phyloP scores from a whole-genome alignment of 2,888 invertebrate genomes.

The Aphidius colemani region DNA sequence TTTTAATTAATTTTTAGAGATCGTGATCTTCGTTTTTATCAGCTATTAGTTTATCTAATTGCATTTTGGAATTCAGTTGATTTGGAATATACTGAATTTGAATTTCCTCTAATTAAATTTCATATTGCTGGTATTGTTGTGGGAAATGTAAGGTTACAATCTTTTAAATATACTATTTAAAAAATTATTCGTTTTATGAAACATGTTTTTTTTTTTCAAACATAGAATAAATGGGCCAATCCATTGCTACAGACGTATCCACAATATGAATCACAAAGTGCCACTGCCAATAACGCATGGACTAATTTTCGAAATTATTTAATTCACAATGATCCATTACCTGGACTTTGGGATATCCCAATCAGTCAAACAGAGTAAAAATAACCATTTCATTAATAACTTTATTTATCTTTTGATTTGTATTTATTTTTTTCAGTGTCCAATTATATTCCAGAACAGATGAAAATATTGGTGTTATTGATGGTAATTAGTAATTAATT shows the following conservation, averaged over 20 bases:
- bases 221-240: neutral
- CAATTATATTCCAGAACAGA: neutral
- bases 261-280: neutral
- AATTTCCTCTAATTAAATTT: neutral
- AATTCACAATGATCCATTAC: no score
- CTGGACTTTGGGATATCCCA: neutral
- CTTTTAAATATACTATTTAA: no score
- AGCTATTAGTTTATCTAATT: neutral
- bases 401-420: neutral
- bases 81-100: neutral
- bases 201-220: no score
- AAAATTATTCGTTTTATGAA: no score
- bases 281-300: no score
- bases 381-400: neutral
- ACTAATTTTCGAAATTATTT: no score
- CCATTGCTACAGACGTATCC: neutral
- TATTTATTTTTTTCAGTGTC: neutral
- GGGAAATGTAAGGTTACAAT: neutral
- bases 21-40: neutral
- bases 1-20: neutral
- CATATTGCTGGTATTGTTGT: constrained; percentile 3
- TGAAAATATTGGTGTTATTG: neutral
- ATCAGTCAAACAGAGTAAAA: neutral
- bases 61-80: neutral
- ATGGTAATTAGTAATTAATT: neutral